Evolutionary conservation across 2,888 invertebrate genomes (phyloP).

Genomic region (Theristus sp.): DNA sequence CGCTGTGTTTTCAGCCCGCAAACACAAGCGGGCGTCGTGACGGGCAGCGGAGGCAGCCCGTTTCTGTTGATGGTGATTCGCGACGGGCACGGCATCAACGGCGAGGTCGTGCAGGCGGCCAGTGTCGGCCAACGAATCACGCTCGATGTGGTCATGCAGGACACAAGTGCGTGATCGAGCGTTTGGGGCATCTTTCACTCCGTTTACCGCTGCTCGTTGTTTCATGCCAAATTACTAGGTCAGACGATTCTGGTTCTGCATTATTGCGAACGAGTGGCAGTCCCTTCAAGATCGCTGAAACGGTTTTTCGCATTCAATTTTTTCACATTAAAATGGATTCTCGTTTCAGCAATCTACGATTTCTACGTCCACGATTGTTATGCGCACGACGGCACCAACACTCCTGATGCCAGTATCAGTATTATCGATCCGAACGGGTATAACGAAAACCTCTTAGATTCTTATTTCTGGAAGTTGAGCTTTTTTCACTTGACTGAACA

Average conservation of each 20-base stretch:
- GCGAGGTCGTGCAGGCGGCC: conserved; percentile 7
- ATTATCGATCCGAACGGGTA: conserved; percentile 10
- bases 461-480: no score
- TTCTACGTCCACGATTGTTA: conserved; percentile 10
- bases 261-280: no score
- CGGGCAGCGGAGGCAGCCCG: conserved; percentile 10
- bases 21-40: conserved; percentile 7
- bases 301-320: no score
- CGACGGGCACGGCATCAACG: conserved; percentile 9
- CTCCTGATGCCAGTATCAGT: conserved; percentile 8
- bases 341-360: conserved; percentile 9
- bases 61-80: conserved; percentile 11
- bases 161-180: conserved; percentile 8
- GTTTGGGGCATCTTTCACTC: no score
- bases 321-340: background rate
- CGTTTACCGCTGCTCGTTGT: no score
- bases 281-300: no score
- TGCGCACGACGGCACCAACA: conserved; percentile 10
- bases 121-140: conserved; percentile 9
- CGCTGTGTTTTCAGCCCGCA: conserved; percentile 6
- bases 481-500: no score
- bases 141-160: conserved; percentile 10
- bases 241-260: no score
- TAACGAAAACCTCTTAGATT: no score
- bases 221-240: no score